Evolutionary conservation across 2,797 vertebrate species (phyloP), one percentile per base, ranked within the genome.

Genomic region (Harpagifer antarcticus): DNA sequence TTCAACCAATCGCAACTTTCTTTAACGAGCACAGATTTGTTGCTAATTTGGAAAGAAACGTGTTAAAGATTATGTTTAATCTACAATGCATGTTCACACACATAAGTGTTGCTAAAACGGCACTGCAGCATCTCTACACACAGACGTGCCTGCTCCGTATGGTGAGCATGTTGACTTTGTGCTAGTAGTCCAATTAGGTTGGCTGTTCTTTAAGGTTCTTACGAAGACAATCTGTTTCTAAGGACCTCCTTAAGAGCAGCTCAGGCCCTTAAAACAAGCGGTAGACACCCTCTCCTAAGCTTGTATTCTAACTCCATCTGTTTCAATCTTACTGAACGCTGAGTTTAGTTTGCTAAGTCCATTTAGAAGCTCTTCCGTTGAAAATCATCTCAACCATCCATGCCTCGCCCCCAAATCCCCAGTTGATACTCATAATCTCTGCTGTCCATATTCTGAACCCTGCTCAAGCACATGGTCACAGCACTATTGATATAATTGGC

Each of bases 171-270:
- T 79, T 75, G 76, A 79, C 76, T 57, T 74, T 44, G 73, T 79
- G 63, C 74, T 69, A 3, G 61, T 88, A 88, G 89, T 88, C 91
- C 89, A 92, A 91, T 92, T 92, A 90, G 73, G 52, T 15, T 63
- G 76, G 65, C 61, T 76, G 31, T 67, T 79, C 86, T 86, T 88
- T 80, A 91, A 92, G 88, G 88, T 92, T 89, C 90, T 93, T 92
- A 92, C 56, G 45, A 60, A 88, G 86, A 71, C 89, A 93, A 91
- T 94, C 91, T 90, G 89, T 86, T 88, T 87, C 67, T 62, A 62
- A 75, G 72, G 64, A 88, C 81, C 79, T 90, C 66, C 76, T 92
- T 90, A 90, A 82, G 89, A 90, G 54, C 85, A 75, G 86, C 86
- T 91, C 84, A 90, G 76, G 89, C 75, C 33, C 79, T 89, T 86